phyloP scores from a whole-genome alignment of 1,140 invertebrate species.

The Elysia chlorotica region DNA sequence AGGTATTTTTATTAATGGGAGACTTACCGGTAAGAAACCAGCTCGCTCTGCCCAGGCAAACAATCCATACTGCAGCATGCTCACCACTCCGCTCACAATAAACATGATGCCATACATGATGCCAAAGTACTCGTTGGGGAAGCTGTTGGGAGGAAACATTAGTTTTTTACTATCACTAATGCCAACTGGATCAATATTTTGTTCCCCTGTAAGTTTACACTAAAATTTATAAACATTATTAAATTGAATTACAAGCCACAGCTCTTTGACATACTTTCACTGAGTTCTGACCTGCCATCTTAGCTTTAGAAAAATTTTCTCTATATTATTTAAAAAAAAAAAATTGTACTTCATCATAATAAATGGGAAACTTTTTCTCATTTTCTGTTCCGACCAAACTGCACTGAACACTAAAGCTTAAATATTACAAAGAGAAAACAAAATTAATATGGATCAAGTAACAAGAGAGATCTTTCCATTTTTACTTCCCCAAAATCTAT shows the following conservation, averaged over 20 bases:
- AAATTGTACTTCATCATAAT: no score
- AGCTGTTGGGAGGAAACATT: conserved; percentile 26
- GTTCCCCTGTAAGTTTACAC: neutral
- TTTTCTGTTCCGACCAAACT: no score
- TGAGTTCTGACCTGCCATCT: neutral
- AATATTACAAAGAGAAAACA: no score
- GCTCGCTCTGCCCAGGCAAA: conserved; percentile 37
- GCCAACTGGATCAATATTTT: neutral
- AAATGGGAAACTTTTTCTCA: no score
- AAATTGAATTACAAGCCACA: neutral
- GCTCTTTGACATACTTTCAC: neutral
- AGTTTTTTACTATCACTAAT: neutral
- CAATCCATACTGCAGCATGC: conserved; percentile 39
- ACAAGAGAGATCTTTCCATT: no score
- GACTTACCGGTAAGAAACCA: conserved; percentile 30
- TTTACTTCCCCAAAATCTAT: no score
- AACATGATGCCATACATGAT: conserved; percentile 43
- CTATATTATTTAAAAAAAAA: neutral
- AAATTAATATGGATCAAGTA: no score
- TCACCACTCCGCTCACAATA: conserved; percentile 31
- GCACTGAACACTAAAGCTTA: no score
- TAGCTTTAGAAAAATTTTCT: neutral
- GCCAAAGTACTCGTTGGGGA: conserved; percentile 45
- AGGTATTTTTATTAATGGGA: neutral
- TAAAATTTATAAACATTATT: neutral